Percentiles rank a stretch among this genome's conserved stretches.
These are phyloP conservation scores for Poliocrania exsul DNA, from an alignment of 2,797 vertebrate species.

Conservation along the genomic window DNA sequence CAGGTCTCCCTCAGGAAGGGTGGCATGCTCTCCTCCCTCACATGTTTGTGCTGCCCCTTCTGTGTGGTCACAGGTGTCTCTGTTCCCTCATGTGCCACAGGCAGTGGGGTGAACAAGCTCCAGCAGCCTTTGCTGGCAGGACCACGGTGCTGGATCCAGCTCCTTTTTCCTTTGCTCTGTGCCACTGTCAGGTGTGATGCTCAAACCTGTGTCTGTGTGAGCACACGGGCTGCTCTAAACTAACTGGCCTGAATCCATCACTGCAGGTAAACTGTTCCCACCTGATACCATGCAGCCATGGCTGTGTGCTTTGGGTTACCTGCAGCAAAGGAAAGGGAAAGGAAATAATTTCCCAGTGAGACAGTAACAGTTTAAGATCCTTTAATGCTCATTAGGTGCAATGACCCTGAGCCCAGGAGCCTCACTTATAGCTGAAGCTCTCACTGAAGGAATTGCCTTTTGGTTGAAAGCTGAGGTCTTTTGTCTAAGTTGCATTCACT, in stretches of 20 bases:
- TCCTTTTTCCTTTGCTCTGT: not conserved
- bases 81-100: not conserved
- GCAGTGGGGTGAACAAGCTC: not conserved
- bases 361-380: not conserved
- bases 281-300: accelerated
- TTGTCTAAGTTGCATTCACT: not conserved
- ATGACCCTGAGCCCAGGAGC: not conserved
- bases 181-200: not conserved
- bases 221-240: not conserved
- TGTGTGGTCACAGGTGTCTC: accelerated
- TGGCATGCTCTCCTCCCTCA: accelerated
- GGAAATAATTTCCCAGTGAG: not conserved
- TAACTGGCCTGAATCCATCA: not conserved
- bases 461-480: not conserved
- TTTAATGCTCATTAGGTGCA: not conserved
- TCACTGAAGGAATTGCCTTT: not conserved
- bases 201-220: not conserved
- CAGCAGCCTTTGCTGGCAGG: not conserved
- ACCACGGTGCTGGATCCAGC: accelerated
- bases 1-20: not conserved
- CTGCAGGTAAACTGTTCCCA: not conserved
- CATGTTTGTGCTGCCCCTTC: accelerated
- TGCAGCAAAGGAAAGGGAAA: not conserved
- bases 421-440: accelerated
- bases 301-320: not conserved